These are phyloP conservation scores for Melanotaenia boesemani DNA, from an alignment of 2,797 vertebrate species.

Conservation along the genomic window DNA sequence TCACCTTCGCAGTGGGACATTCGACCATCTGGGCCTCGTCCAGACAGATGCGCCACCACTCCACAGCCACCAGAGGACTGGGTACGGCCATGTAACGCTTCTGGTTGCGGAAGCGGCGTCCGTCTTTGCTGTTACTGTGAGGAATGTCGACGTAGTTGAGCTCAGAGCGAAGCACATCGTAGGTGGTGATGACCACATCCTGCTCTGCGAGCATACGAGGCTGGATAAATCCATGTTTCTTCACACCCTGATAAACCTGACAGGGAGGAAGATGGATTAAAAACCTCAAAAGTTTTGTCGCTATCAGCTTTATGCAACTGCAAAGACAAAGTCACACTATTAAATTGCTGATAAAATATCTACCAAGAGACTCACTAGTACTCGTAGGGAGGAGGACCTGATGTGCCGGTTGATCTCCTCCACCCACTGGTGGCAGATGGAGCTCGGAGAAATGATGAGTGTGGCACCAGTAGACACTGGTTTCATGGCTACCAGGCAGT, in stretches of 20 bases:
- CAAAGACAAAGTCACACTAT: too few species aligned
- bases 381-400: conserved; percentile 90
- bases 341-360: neutral
- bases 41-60: conserved; percentile 99
- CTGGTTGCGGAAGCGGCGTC: conserved; percentile 95
- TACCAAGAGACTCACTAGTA: conserved; percentile 87
- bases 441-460: conserved; percentile 97
- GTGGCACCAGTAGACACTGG: conserved; percentile 95
- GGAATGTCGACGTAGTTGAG: conserved; percentile 98
- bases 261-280: fast-evolving
- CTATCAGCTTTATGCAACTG: too few species aligned
- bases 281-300: neutral
- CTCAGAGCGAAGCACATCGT: conserved; percentile 94
- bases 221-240: conserved; percentile 97
- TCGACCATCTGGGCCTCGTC: conserved; percentile 99
- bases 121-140: conserved; percentile 95
- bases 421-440: conserved; percentile 99
- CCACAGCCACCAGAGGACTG: conserved; percentile 96
- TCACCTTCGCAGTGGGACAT: conserved; percentile 95
- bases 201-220: conserved; percentile 94
- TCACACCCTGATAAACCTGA: conserved; percentile 98
- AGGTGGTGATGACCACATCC: conserved; percentile 98
- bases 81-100: conserved; percentile 99
- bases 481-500: conserved; percentile 98
- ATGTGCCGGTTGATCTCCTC: conserved; percentile 97